Conservation (phyloP, 2,797 vertebrate species). For the Chelmon rostratus region DNA sequence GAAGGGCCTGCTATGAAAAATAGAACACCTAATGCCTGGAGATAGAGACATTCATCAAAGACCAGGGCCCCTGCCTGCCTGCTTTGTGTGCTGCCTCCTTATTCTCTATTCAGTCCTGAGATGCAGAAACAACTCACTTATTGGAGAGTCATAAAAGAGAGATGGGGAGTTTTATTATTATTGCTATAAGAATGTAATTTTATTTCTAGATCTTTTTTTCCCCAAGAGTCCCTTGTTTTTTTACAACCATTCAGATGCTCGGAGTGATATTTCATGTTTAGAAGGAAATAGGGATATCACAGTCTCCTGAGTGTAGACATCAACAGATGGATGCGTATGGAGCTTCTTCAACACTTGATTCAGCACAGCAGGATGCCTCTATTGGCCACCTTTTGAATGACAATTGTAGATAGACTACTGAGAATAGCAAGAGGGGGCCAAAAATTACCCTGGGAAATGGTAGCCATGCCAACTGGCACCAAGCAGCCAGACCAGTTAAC, state of each 20-base stretch:
- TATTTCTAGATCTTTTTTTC: conserved; percentile 50
- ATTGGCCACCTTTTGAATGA: conserved; percentile 72
- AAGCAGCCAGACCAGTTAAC: conserved; percentile 83
- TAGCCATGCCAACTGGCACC: conserved; percentile 81
- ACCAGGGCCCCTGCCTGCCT: conserved; percentile 67
- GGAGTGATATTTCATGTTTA: conserved; percentile 59
- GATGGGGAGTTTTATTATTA: conserved; percentile 77
- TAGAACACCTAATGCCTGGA: conserved; percentile 87
- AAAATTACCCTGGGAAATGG: conserved; percentile 76
- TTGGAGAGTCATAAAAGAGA: conserved; percentile 77
- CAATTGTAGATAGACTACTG: conserved; percentile 53
- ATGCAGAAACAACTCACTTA: conserved; percentile 81
- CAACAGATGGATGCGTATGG: conserved; percentile 57
- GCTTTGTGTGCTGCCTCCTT: conserved; percentile 72
- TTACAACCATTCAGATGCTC: conserved; percentile 39
- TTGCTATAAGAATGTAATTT: conserved; percentile 71
- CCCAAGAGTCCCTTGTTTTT: conserved; percentile 42
- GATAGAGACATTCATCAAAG: conserved; percentile 89
- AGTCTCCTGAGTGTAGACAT: conserved; percentile 50
- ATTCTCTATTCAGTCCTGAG: conserved; percentile 70
- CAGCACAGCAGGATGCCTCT: conserved; percentile 42
- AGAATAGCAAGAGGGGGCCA: conserved; percentile 60
- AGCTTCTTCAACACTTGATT: conserved; percentile 50
- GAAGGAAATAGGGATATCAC: conserved; percentile 48
- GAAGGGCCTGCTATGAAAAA: conserved; percentile 84